Conservation (phyloP, 2,113 vertebrate genomes). For the Thamnophis sirtalis region DNA sequence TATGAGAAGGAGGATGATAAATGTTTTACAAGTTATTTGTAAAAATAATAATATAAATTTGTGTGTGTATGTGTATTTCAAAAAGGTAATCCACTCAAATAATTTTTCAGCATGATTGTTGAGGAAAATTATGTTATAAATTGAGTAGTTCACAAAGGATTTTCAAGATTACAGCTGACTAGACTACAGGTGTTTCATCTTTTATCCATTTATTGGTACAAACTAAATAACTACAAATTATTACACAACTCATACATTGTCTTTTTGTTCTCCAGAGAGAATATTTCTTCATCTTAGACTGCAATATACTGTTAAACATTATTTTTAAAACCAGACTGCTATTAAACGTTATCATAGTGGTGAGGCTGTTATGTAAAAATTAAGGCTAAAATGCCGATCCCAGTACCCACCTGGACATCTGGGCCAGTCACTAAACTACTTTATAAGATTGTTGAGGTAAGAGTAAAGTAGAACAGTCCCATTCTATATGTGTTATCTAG, state of each 20-base stretch:
- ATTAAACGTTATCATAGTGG: neutral
- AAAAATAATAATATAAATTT: neutral
- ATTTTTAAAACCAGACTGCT: neutral
- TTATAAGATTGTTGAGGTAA: neutral
- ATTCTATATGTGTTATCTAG: neutral
- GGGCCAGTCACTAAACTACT: neutral
- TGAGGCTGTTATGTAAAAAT: neutral
- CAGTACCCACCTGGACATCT: neutral
- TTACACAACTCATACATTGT: constrained; percentile 35
- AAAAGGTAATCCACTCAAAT: neutral
- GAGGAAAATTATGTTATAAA: neutral
- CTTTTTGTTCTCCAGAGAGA: constrained; percentile 34
- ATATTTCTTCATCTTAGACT: neutral
- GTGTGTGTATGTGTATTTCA: neutral
- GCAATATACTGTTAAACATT: constrained; percentile 12
- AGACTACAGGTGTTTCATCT: neutral
- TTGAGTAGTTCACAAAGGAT: neutral
- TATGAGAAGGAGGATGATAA: neutral
- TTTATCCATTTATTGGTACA: constrained; percentile 1
- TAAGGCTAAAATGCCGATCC: neutral
- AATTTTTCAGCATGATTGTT: neutral
- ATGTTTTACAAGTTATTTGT: neutral
- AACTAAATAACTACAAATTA: constrained; percentile 32
- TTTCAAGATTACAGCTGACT: neutral
- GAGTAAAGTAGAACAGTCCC: neutral